Conservation (phyloP, 2,888 invertebrate species). For the Leptinotarsa rubiginosa region DNA sequence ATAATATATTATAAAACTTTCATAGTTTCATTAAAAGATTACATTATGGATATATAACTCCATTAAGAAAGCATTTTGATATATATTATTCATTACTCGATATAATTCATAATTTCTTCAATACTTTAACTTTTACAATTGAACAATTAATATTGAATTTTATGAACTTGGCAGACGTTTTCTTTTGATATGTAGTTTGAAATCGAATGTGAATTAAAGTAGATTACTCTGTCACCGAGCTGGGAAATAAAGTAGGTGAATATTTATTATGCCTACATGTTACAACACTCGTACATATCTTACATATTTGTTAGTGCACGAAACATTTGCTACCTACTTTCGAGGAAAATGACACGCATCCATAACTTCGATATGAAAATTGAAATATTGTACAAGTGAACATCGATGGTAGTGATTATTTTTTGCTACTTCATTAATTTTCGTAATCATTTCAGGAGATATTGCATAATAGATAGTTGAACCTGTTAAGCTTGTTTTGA, state of each 20-base stretch:
- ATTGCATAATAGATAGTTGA: too few relatives aligned
- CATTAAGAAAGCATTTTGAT: too few relatives aligned
- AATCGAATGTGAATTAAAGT: background rate
- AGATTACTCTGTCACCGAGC: background rate
- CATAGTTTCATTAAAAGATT: too few relatives aligned
- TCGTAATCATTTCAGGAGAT: too few relatives aligned
- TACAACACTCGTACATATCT: background rate
- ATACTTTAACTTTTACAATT: too few relatives aligned
- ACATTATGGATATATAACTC: too few relatives aligned
- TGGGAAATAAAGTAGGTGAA: background rate
- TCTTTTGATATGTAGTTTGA: background rate
- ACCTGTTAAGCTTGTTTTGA: too few relatives aligned
- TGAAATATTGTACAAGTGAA: background rate
- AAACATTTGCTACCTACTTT: background rate
- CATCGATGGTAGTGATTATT: background rate
- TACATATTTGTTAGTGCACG: background rate
- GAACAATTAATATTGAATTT: too few relatives aligned
- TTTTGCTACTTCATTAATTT: background rate
- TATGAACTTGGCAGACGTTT: too few relatives aligned
- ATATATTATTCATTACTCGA: too few relatives aligned
- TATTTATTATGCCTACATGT: conserved; percentile 7
- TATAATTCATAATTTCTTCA: too few relatives aligned
- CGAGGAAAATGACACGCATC: background rate
- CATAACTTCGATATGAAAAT: background rate
- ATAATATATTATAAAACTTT: too few relatives aligned